Conservation (phyloP, 2,113 vertebrate genomes). For the Muntiacus reevesi region DNA sequence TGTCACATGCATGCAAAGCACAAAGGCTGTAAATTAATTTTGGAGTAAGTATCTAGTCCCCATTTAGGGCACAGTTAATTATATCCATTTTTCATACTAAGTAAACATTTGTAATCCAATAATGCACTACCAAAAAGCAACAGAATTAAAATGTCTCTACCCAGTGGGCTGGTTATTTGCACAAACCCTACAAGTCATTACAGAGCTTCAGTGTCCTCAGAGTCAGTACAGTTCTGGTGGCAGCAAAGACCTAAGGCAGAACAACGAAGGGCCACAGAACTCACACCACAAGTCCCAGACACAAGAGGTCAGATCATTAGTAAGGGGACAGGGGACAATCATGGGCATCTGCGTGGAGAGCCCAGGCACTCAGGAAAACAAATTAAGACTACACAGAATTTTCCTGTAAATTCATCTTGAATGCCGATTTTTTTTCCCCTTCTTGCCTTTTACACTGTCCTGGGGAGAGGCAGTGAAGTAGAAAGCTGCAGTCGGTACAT, state of each 20-base stretch:
- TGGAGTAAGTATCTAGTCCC: not conserved
- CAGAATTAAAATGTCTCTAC: constrained; percentile 1
- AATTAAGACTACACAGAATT: not conserved
- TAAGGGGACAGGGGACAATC: not conserved
- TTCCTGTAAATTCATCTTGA: not conserved
- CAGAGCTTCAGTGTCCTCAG: not conserved
- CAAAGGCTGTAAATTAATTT: not conserved
- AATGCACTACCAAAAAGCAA: constrained; percentile 9
- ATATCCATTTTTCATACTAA: constrained; percentile 37
- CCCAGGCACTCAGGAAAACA: not conserved
- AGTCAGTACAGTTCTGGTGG: not conserved
- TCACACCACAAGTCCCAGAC: not conserved
- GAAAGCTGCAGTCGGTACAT: not conserved
- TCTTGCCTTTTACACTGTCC: not conserved
- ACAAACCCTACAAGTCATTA: not conserved
- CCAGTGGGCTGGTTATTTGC: not conserved
- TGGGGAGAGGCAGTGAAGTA: not conserved
- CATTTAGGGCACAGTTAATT: constrained; percentile 6
- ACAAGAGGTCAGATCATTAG: not conserved
- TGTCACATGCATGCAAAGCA: not conserved
- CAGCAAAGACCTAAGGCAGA: not conserved
- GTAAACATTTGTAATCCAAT: constrained; percentile 37
- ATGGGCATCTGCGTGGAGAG: not conserved
- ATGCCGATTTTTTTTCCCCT: not conserved
- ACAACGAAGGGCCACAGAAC: not conserved